Percentiles rank a stretch among this genome's conserved stretches.
These are phyloP conservation scores for Xyliphius kryptos DNA, from an alignment of 2,113 vertebrate genomes.

Conservation along the genomic window DNA sequence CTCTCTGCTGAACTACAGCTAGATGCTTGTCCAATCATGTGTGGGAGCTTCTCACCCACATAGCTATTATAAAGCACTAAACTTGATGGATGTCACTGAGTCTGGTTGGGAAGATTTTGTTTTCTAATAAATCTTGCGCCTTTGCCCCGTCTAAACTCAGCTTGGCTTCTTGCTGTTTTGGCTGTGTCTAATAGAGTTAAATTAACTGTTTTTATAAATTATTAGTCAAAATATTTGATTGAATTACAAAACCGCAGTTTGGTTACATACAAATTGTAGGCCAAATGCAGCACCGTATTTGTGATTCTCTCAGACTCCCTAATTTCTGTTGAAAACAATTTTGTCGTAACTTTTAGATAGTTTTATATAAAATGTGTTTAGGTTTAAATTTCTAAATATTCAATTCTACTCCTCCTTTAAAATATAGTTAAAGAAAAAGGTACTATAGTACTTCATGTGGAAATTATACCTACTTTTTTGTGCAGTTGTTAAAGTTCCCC, in stretches of 20 bases:
- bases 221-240: constrained; percentile 4
- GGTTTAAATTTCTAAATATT: no score
- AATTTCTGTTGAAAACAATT: neutral
- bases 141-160: constrained; percentile 6
- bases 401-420: no score
- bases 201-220: constrained; percentile 10
- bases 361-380: no score
- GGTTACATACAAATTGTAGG: neutral
- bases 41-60: constrained; percentile 3
- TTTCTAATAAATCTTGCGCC: constrained; percentile 2
- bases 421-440: no score
- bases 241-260: constrained; percentile 13
- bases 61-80: constrained; percentile 18
- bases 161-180: constrained; percentile 1
- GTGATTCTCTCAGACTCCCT: neutral
- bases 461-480: no score
- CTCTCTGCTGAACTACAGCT: constrained; percentile 9
- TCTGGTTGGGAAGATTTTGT: constrained; percentile 1
- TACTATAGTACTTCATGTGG: no score
- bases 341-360: no score
- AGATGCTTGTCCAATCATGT: constrained; percentile 9
- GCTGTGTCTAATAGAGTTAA: neutral
- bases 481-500: no score
- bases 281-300: neutral
- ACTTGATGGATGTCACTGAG: constrained; percentile 7